Conservation (phyloP, 2,113 vertebrate genomes). For the Entomyzon cyanotis region DNA sequence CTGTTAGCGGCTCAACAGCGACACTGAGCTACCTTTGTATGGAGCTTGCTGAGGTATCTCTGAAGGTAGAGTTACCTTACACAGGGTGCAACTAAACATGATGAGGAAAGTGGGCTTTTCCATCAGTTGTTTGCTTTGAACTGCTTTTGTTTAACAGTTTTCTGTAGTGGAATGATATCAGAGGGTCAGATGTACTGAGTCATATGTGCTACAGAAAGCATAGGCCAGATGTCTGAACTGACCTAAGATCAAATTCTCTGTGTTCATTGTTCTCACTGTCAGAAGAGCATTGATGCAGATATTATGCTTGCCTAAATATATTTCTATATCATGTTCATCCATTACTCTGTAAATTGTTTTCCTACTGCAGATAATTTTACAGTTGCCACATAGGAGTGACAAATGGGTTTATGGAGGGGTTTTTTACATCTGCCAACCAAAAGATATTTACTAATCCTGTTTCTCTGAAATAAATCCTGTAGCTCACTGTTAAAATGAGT, state of each 20-base stretch:
- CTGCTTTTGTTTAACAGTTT: background rate
- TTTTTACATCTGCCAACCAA: background rate
- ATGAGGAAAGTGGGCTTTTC: background rate
- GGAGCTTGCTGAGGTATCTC: background rate
- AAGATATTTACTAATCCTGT: background rate
- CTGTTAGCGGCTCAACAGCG: too few relatives aligned
- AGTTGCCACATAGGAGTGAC: background rate
- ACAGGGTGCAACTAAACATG: accelerated
- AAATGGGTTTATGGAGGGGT: background rate
- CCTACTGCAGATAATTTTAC: background rate
- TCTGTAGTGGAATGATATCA: background rate
- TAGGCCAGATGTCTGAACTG: background rate
- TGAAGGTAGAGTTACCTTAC: accelerated
- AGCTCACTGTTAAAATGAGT: background rate
- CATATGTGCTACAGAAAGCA: background rate
- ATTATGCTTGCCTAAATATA: background rate
- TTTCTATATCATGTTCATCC: background rate
- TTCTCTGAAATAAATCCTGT: background rate
- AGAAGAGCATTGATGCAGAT: background rate
- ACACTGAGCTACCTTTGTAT: background rate
- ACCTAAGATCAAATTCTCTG: background rate
- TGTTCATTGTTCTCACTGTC: background rate
- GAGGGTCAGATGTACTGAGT: background rate
- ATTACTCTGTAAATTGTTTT: background rate
- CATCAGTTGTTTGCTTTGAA: background rate